Conservation (phyloP, 2,888 invertebrate genomes). For the Brachycybe producta region DNA sequence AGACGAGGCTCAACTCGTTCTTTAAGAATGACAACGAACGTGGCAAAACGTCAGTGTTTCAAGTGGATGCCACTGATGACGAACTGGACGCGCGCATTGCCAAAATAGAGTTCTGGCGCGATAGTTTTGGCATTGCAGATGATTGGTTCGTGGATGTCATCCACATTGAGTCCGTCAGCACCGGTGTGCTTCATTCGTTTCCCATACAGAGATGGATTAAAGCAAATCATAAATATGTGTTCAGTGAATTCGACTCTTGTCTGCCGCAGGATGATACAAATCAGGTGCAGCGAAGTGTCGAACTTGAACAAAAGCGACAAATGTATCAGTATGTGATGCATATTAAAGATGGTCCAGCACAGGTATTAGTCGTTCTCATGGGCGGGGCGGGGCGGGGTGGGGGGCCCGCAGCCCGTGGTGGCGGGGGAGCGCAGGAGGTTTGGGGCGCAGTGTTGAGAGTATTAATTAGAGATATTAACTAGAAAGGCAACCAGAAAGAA, state of each 20-base stretch:
- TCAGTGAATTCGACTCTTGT: slow-evolving; percentile 32
- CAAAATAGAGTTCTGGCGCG: slow-evolving; percentile 34
- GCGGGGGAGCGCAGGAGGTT: too few species aligned
- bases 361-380: slow-evolving; percentile 27
- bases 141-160: slow-evolving; percentile 33
- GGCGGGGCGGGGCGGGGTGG: too few species aligned
- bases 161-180: slow-evolving; percentile 24
- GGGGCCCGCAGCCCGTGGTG: too few species aligned
- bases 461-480: too few species aligned
- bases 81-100: slow-evolving; percentile 19
- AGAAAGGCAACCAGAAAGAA: too few species aligned
- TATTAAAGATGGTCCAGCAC: slow-evolving; percentile 26
- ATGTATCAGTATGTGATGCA: slow-evolving; percentile 27
- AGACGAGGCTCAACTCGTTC: slow-evolving; percentile 31
- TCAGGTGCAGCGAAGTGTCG: slow-evolving; percentile 29
- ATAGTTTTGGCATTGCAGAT: slow-evolving; percentile 30
- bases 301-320: slow-evolving; percentile 31
- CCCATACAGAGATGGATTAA: slow-evolving; percentile 37
- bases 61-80: slow-evolving; percentile 20
- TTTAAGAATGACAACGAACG: slow-evolving; percentile 32
- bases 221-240: slow-evolving; percentile 30
- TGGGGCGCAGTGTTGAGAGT: too few species aligned
- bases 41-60: slow-evolving; percentile 31
- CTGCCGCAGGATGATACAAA: slow-evolving; percentile 35
- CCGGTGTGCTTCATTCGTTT: slow-evolving; percentile 23